These are phyloP conservation scores for Todiramphus saurophagus DNA, from an alignment of 2,113 vertebrate species.

Conservation along the genomic window DNA sequence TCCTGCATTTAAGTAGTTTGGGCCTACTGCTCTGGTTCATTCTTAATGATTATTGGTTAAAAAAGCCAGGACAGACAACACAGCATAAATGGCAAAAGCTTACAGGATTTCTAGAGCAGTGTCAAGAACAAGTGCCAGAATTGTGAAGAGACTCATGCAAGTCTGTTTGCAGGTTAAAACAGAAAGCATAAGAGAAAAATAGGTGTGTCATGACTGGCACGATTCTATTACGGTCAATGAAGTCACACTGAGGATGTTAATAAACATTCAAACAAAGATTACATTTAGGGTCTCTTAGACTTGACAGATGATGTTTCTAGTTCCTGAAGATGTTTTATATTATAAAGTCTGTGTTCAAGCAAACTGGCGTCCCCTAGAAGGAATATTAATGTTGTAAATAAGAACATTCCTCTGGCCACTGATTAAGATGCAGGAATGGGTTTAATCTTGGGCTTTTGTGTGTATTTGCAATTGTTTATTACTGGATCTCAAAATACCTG, in stretches of 20 bases:
- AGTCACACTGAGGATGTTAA: background rate
- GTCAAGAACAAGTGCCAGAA: background rate
- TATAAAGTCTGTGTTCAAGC: background rate
- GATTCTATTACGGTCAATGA: background rate
- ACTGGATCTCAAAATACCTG: background rate
- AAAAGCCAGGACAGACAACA: background rate
- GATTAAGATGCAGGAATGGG: background rate
- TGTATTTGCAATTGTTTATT: background rate
- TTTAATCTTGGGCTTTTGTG: background rate
- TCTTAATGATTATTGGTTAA: background rate
- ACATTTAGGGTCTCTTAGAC: background rate
- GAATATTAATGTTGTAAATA: background rate
- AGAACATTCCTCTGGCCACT: background rate
- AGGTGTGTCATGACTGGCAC: background rate
- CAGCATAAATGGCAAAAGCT: background rate
- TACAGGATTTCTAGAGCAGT: background rate
- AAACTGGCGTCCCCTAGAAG: background rate
- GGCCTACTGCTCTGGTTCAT: background rate
- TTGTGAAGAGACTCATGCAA: background rate
- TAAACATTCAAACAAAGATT: background rate
- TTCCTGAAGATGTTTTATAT: constrained; percentile 6
- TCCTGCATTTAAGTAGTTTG: background rate
- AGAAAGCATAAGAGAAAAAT: background rate
- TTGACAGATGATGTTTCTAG: background rate
- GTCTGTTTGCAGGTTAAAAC: background rate